Percentiles rank a stretch among this genome's conserved stretches.
These are phyloP conservation scores for Resseliella maxima DNA, from an alignment of 2,888 invertebrate genomes.

Conservation along the genomic window DNA sequence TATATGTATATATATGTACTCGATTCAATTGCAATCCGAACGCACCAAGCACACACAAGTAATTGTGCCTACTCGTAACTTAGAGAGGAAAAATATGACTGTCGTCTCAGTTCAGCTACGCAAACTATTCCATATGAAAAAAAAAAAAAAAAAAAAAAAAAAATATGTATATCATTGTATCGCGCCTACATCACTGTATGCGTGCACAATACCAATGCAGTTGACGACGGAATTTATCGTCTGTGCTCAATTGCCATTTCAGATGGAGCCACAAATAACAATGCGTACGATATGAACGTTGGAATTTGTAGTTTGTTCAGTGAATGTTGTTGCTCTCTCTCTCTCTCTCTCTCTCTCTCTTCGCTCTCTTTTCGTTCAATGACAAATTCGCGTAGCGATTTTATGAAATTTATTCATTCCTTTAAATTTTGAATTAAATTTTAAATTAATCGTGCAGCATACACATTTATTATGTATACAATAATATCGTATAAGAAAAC, in stretches of 20 bases:
- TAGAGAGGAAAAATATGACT: constrained; percentile 45
- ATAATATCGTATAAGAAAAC: background rate
- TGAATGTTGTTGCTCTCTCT: background rate
- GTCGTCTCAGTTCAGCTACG: constrained; percentile 36
- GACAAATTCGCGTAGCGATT: too few species aligned
- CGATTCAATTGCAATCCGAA: constrained; percentile 34
- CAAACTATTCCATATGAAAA: background rate
- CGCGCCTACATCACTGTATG: background rate
- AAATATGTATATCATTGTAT: background rate
- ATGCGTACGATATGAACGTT: background rate
- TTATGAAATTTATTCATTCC: too few species aligned
- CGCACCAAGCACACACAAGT: constrained; percentile 48
- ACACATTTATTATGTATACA: too few species aligned
- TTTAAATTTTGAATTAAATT: too few species aligned
- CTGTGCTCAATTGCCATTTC: background rate
- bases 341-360: background rate
- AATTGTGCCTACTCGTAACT: constrained; percentile 12
- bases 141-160: too few species aligned
- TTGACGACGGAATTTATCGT: background rate
- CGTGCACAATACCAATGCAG: constrained; percentile 17
- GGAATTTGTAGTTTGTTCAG: background rate
- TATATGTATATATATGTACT: background rate
- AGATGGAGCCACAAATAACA: constrained; percentile 12
- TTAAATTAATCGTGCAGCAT: too few species aligned
- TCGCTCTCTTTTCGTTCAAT: background rate